phyloP scores from a whole-genome alignment of 2,888 invertebrate genomes.

The Rhagonycha fulva region DNA sequence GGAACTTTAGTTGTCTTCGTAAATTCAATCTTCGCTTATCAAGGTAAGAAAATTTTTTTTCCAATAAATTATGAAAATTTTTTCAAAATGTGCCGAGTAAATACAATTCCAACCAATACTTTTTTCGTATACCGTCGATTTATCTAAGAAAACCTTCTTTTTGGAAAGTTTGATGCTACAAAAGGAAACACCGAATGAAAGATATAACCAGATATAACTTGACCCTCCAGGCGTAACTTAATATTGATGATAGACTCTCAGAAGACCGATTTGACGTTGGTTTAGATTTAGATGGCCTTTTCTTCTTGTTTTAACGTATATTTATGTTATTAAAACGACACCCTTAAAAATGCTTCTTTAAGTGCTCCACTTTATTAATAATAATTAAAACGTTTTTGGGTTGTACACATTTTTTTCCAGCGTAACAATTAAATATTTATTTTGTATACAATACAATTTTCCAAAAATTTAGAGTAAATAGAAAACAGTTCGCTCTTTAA shows the following conservation, averaged over 20 bases:
- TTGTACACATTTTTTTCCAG: not conserved
- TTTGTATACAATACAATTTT: not conserved
- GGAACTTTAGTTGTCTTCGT: not conserved
- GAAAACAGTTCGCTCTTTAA: not conserved
- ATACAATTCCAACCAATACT: not conserved
- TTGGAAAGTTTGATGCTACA: slow-evolving; percentile 19
- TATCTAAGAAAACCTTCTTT: not conserved
- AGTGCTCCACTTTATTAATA: not conserved
- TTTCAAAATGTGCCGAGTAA: not conserved
- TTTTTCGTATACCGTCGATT: not conserved
- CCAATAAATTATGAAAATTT: not conserved
- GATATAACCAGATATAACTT: slow-evolving; percentile 45
- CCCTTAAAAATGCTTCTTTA: not conserved
- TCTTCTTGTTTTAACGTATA: not conserved
- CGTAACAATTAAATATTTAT: not conserved
- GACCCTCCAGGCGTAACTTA: slow-evolving; percentile 45
- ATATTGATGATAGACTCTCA: slow-evolving; percentile 46
- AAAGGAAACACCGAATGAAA: slow-evolving; percentile 18
- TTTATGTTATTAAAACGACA: not conserved
- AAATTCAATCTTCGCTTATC: not conserved
- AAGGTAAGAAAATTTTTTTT: not conserved
- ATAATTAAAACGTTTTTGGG: not conserved
- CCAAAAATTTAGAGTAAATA: not conserved
- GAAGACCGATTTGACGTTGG: slow-evolving; percentile 43
- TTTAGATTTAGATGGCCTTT: slow-evolving; percentile 29